A percentile compares a stretch with the other conserved stretches of the same genome.
Conservation (phyloP, 1,140 invertebrate genomes). For the Sinella curviseta region DNA sequence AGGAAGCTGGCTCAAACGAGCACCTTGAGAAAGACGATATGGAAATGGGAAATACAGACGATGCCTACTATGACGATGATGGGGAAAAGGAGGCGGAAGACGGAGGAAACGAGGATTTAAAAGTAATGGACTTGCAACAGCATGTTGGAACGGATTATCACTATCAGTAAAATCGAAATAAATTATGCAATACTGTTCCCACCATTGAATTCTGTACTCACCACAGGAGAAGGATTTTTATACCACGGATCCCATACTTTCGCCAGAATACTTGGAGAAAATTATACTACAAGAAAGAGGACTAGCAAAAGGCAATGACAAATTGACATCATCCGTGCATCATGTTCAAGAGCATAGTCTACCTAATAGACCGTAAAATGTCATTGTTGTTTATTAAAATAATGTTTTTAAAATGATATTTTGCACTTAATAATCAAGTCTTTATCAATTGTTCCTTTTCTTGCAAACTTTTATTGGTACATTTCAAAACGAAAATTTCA, state of each 20-base stretch:
- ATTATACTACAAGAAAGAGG: background rate
- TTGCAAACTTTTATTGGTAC: too few relatives aligned
- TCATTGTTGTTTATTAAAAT: too few relatives aligned
- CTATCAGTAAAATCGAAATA: background rate
- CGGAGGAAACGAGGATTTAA: background rate
- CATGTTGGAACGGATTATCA: background rate
- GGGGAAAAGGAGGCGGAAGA: background rate
- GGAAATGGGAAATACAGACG: background rate
- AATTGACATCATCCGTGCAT: background rate
- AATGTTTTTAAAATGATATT: too few relatives aligned
- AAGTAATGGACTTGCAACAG: conserved; percentile 3
- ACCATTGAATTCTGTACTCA: background rate
- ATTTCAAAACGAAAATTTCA: too few relatives aligned
- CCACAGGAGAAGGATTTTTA: background rate
- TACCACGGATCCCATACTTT: background rate
- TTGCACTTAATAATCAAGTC: too few relatives aligned
- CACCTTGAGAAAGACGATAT: background rate
- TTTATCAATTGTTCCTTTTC: too few relatives aligned
- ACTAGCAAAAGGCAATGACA: background rate
- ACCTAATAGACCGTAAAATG: background rate
- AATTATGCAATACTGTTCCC: background rate
- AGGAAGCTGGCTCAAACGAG: background rate
- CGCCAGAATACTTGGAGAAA: background rate
- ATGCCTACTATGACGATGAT: background rate
- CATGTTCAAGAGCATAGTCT: conserved; percentile 3